Base-by-base conservation (phyloP, 2,888 invertebrate genomes). In the Dryobotodes eremita region DNA sequence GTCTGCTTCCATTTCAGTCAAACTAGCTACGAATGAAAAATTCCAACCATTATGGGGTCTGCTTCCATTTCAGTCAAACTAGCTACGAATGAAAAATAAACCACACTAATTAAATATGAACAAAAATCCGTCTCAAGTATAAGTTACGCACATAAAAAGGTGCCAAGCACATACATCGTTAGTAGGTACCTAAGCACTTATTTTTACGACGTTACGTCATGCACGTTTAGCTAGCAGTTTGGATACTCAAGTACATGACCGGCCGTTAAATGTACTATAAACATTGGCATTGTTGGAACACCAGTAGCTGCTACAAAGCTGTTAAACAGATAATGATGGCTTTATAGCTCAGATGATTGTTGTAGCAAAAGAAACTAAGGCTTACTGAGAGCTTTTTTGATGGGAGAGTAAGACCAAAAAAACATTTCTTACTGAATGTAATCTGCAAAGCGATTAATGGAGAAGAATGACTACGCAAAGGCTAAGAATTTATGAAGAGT, bases 161-260 rank as follows among this genome's bases (percentile, higher is more conserved):
- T 55, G 50, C 46, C 26, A 86, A 82, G 59, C 36, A 64, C n/a
- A 71, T 53, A 71, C 13, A 82, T 76, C 31, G 36, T 66, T n/a
- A 20, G 31, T 71, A 68, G 36, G 31, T 50, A 36, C 31, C 31
- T 36, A 68, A 48, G 42, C 64, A 42, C 53, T 57, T 86, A n/a
- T 73, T 82, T 86, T 73, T 62, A 86, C 36, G n/a, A 57, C 46
- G 26, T 82, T 26, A 86, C 86, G 76, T 75, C 71, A 82, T 57
- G 7, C 69, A 71, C 64, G 61, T 79, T 85, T 69, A 81, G 62
- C 65, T 57, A 77, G 80, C 70, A 76, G 64, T 77, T 87, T 64
- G 69, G 61, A 57, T 31, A 71, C 64, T 66, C 8, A 77, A 71
- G 72, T 59, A 71, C 72, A 87, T 71, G 61, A 42, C 23, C 15